These are phyloP conservation scores for Pollachius pollachius DNA, from an alignment of 2,113 vertebrate genomes.

Conservation along the genomic window DNA sequence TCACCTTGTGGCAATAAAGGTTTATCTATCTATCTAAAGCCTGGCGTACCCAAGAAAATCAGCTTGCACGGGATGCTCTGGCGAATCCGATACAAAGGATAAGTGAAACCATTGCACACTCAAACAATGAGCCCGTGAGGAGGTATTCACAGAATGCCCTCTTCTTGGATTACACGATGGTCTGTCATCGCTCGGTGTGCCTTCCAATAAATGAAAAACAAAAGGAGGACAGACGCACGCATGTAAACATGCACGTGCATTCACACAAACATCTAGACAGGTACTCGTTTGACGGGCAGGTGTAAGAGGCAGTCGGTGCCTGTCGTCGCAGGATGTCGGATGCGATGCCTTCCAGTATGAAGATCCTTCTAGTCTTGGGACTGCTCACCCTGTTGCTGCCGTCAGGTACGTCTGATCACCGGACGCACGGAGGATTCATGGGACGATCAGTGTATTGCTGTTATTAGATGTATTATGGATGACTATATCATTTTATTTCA, in stretches of 20 bases:
- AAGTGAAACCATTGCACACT: conserved; percentile 36
- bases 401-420: not conserved
- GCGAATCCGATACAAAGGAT: conserved; percentile 13
- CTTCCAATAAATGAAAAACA: too few relatives aligned
- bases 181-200: not conserved
- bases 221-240: not conserved
- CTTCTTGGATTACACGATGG: not conserved
- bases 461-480: not conserved
- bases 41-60: too few relatives aligned
- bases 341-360: not conserved
- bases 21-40: too few relatives aligned
- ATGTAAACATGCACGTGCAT: too few relatives aligned
- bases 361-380: not conserved
- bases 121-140: conserved; percentile 12
- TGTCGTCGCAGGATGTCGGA: not conserved
- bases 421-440: too few relatives aligned
- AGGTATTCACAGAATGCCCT: conserved; percentile 28
- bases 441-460: too few relatives aligned
- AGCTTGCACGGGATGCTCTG: too few relatives aligned
- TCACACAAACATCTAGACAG: not conserved
- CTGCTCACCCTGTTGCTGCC: not conserved
- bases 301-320: too few relatives aligned
- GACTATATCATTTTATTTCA: not conserved
- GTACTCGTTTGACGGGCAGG: too few relatives aligned
- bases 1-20: too few relatives aligned